Base-by-base conservation (phyloP, 2,113 vertebrate species). In the Nibea coibor region DNA sequence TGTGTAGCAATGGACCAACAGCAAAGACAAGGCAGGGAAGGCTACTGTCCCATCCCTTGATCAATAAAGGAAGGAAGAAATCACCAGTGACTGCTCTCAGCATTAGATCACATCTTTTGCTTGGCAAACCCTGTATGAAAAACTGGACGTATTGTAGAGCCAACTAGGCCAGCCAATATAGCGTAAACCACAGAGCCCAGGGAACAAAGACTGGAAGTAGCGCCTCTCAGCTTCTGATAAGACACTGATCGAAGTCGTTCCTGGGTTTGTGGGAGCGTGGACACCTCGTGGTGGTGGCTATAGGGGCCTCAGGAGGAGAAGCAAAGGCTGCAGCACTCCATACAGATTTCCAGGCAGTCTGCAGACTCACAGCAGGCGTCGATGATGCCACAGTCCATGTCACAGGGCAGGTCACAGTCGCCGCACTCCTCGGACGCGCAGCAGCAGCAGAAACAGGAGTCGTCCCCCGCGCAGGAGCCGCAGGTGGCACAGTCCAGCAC, bases 281-380 rank as follows among this genome's bases (percentile, higher is more conserved):
- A 75, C 68, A 31, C 77, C 24, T 50, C 12, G 45, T 24, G 66
- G 28, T 47, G 45, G 59, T 28, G 62, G 63, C 14, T 26, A 61
- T 45, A 78, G 43, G 78, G 78, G 39, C 71, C 90, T 98, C 96
- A 99, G 89, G 98, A 99, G 87, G 98, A 99, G 94, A 99, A 99
- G 94, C 98, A 99, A 80, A 99, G 96, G 64, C 98, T 98, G 4
- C 98, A 99, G 94, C 98, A 99, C 94, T 99, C 98, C 98, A 99
- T 99, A 92, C 98, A 99, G 94, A 99, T 99, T 95, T 99, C 98
- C 87, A 99, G 95, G 94, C 98, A 99, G 96, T 99, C 98, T 0
- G 98, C 97, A 0, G 98, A 99, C 95, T 99, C 98, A 70, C 98
- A 99, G 96, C 98, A 99, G 83, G 98, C 98, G 51, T 99, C 98